A percentile compares a stretch with the other conserved stretches of the same genome.
Evolutionary conservation across 1,140 invertebrate genomes (phyloP).

Genomic region (Scaptomyza pallida): DNA sequence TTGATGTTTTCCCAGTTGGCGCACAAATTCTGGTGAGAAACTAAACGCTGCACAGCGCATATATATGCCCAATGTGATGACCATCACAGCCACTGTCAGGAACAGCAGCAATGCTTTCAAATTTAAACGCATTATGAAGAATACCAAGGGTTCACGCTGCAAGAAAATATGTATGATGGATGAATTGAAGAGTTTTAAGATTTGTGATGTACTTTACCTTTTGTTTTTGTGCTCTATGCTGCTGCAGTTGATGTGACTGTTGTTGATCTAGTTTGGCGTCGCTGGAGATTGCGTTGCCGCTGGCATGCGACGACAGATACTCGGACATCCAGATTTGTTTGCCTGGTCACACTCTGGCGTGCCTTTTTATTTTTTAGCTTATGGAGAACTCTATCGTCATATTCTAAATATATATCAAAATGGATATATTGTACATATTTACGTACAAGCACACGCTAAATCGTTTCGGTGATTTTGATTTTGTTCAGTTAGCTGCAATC

Average conservation of each 20-base stretch:
- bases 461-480: not conserved
- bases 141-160: conserved; percentile 76
- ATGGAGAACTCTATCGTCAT: conserved; percentile 37
- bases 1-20: conserved; percentile 42
- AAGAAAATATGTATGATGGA: not conserved
- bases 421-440: not conserved
- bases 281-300: conserved; percentile 19
- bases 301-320: conserved; percentile 27
- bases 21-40: conserved; percentile 73
- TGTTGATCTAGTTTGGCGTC: conserved; percentile 37
- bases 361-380: conserved; percentile 25
- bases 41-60: conserved; percentile 85
- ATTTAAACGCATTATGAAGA: conserved; percentile 86
- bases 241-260: conserved; percentile 22
- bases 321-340: conserved; percentile 40
- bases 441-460: not conserved
- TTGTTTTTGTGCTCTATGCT: conserved; percentile 31
- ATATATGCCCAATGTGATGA: conserved; percentile 85
- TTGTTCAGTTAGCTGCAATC: not conserved
- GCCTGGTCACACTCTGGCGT: conserved; percentile 35
- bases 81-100: conserved; percentile 84
- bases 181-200: not conserved
- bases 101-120: conserved; percentile 85
- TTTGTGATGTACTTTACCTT: too few species aligned
- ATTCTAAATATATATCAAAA: conserved; percentile 40